A percentile compares a stretch with the other conserved stretches of the same genome.
Evolutionary conservation across 2,888 invertebrate genomes (phyloP).

Genomic region (Patella caerulea): DNA sequence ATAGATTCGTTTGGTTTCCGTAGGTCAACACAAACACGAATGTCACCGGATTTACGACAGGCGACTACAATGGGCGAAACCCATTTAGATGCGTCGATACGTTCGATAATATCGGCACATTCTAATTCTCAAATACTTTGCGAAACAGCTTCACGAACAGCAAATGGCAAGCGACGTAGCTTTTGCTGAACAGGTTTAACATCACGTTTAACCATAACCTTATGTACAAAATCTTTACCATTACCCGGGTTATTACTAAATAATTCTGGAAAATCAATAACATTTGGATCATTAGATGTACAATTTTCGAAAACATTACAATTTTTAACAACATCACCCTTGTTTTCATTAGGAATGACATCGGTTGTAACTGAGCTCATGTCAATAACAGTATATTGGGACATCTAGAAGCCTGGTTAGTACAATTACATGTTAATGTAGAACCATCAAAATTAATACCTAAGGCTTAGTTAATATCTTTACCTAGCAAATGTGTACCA

Average conservation of each 20-base stretch:
- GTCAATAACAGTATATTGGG: too few species aligned
- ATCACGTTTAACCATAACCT: neutral
- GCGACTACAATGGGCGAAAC: neutral
- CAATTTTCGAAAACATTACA: too few species aligned
- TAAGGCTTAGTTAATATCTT: neutral
- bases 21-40: neutral
- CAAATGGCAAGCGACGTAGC: neutral
- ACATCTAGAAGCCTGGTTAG: too few species aligned
- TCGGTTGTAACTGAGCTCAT: too few species aligned
- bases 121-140: neutral
- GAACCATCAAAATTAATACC: neutral
- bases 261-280: neutral
- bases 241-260: neutral
- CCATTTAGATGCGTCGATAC: constrained; percentile 15
- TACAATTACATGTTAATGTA: neutral
- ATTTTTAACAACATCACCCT: too few species aligned
- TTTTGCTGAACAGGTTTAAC: neutral
- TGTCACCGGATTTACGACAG: neutral
- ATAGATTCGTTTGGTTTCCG: neutral
- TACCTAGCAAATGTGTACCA: neutral
- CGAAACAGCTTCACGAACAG: neutral
- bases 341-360: too few species aligned
- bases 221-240: neutral
- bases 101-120: neutral
- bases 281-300: neutral